A percentile compares a stretch with the other conserved stretches of the same genome.
These are phyloP conservation scores for Cremastobaeus sp. DNA, from an alignment of 2,888 invertebrate species.

Conservation along the genomic window DNA sequence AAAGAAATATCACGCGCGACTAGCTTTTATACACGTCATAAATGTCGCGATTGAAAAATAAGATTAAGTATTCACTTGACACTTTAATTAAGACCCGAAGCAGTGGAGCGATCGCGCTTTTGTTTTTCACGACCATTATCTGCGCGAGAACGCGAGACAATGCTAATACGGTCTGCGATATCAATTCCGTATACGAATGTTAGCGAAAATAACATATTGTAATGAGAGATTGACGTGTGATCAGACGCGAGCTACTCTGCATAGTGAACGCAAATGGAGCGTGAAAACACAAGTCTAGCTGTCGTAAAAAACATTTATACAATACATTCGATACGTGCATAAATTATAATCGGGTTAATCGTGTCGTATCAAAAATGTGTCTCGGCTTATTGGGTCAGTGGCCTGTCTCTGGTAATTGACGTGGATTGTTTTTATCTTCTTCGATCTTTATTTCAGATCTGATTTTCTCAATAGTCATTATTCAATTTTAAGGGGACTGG, in stretches of 20 bases:
- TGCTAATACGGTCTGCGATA: conserved; percentile 46
- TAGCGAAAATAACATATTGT: conserved; percentile 32
- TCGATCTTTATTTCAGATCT: too few relatives aligned
- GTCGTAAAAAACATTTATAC: conserved; percentile 34
- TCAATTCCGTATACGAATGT: conserved; percentile 45
- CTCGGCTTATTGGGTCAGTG: too few relatives aligned
- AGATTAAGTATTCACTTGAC: conserved; percentile 48
- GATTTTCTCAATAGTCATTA: too few relatives aligned
- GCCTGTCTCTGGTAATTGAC: too few relatives aligned
- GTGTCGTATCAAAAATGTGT: conserved; percentile 12
- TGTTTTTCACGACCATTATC: conserved; percentile 49
- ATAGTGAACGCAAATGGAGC: conserved; percentile 47
- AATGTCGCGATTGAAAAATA: conserved; percentile 39
- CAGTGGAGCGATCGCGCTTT: conserved; percentile 25
- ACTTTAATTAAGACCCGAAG: conserved; percentile 52
- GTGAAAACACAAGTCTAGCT: conserved; percentile 39
- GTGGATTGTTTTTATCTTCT: too few relatives aligned
- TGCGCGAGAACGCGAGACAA: conserved; percentile 27
- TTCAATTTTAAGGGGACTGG: too few relatives aligned
- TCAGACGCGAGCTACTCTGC: conserved; percentile 42
- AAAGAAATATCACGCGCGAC: conserved; percentile 34
- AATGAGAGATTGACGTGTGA: conserved; percentile 54
- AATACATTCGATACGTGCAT: conserved; percentile 33
- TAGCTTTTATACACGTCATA: conserved; percentile 34
- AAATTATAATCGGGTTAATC: conserved; percentile 41